Base-by-base conservation (phyloP, 2,888 invertebrate species). In the Ethmia dodecea region DNA sequence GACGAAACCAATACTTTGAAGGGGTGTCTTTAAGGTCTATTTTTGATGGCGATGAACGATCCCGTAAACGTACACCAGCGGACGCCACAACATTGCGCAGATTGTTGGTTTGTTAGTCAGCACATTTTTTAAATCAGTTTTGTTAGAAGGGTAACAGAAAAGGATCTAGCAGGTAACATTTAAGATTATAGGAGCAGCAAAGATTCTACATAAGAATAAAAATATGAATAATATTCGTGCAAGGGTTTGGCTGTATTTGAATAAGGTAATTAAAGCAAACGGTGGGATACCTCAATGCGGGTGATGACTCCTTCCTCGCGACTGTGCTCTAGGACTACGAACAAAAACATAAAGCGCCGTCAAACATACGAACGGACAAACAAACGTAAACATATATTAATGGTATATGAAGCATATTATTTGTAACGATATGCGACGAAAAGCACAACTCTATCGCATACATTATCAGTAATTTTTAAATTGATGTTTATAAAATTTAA, bases 271-370 rank as follows among this genome's bases (percentile, higher is more conserved):
- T 62, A 72, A 79, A 86, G 83, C 83, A 80, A 83, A 76, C 66
- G 71, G 76, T 76, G 55, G 56, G 63, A 70, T 87, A 87, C 87
- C 87, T 87, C 87, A 56, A 87, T 84, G 55, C 86, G 86, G 51
- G 87, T 87, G 84, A 87, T 86, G 84, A 86, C 86, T 66, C 87
- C 87, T 54, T 87, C 87, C 80, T 87, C 87, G 62, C 87, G 83
- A 79, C 86, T 87, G 84, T 87, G 87, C 75, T 86, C 87, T 84
- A 87, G 72, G 75, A 87, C 87, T 87, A 87, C 83, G 72, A 83
- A 86, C 78, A 80, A 78, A 68, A 79, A 81, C 81, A 84, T 49
- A 79, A 80, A 79, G 78, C 81, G 74, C 70, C 75, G 81, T 81
- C 83, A 84, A 77, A 84, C 83, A 79, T 68, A 81, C 63, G 74